Evolutionary conservation across 2,113 vertebrate species (phyloP).

Genomic region (Percina caprodes): DNA sequence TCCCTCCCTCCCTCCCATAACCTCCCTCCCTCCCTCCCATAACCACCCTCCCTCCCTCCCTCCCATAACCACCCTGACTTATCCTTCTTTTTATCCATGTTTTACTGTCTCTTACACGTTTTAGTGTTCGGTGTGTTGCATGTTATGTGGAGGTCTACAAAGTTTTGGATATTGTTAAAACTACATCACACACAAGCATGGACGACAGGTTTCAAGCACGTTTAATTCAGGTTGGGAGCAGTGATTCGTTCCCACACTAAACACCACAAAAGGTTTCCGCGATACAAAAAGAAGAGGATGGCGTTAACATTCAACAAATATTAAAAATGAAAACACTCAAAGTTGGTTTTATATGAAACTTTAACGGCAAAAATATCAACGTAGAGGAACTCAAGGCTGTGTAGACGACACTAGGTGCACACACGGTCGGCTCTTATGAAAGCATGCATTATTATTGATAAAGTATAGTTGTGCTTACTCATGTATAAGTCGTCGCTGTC

Average conservation of each 20-base stretch:
- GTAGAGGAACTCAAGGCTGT: conserved; percentile 42
- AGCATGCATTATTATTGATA: conserved; percentile 36
- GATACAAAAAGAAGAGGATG: conserved; percentile 9
- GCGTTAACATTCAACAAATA: conserved; percentile 12
- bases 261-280: conserved; percentile 3
- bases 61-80: too few relatives aligned
- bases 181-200: too few relatives aligned
- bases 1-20: too few relatives aligned
- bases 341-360: background rate
- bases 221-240: conserved; percentile 44
- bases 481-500: too few relatives aligned
- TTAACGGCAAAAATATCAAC: conserved; percentile 5
- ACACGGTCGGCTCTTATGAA: conserved; percentile 20
- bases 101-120: too few relatives aligned
- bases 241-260: background rate
- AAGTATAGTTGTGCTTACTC: background rate
- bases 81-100: too few relatives aligned
- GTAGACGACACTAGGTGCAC: conserved; percentile 26
- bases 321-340: conserved; percentile 30
- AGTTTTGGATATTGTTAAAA: too few relatives aligned
- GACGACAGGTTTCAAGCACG: background rate
- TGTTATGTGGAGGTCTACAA: too few relatives aligned
- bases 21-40: too few relatives aligned
- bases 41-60: too few relatives aligned
- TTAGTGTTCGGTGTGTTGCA: too few relatives aligned